Conservation (phyloP, 2,797 vertebrate genomes). For the Poeciliopsis presidionis region DNA sequence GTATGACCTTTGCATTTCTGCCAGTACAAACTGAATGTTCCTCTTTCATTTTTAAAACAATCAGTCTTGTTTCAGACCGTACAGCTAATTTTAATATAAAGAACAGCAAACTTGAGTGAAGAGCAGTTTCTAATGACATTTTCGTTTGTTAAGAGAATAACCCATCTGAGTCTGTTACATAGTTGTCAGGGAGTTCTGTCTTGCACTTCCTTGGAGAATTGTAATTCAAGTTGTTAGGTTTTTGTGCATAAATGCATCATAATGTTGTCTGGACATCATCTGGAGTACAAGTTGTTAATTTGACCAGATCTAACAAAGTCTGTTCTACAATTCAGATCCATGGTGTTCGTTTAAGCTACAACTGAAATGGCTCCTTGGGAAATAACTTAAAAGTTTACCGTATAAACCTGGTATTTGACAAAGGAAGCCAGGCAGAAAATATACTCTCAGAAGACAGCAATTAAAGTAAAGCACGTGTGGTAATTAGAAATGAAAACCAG, state of each 20-base stretch:
- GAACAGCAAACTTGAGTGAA: not conserved
- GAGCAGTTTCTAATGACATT: not conserved
- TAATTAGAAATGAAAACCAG: slow-evolving; percentile 1
- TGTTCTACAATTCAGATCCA: not conserved
- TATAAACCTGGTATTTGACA: not conserved
- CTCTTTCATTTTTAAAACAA: not conserved
- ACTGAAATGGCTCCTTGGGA: not conserved
- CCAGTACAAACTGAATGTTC: not conserved
- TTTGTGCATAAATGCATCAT: not conserved
- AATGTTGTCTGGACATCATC: not conserved
- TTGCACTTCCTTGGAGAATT: not conserved
- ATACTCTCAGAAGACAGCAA: not conserved
- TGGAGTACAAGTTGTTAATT: not conserved
- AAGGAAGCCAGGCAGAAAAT: slow-evolving; percentile 1
- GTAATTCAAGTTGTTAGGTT: not conserved
- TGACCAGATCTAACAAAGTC: not conserved
- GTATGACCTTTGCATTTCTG: not conserved
- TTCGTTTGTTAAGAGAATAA: not conserved
- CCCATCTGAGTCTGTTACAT: not conserved
- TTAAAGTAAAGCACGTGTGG: not conserved
- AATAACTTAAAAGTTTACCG: not conserved
- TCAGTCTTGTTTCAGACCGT: not conserved
- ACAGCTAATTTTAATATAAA: not conserved
- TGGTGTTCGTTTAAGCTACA: not conserved
- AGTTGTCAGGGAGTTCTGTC: not conserved